Base-by-base conservation (phyloP, 1,140 invertebrate species). In the Cydia amplana region DNA sequence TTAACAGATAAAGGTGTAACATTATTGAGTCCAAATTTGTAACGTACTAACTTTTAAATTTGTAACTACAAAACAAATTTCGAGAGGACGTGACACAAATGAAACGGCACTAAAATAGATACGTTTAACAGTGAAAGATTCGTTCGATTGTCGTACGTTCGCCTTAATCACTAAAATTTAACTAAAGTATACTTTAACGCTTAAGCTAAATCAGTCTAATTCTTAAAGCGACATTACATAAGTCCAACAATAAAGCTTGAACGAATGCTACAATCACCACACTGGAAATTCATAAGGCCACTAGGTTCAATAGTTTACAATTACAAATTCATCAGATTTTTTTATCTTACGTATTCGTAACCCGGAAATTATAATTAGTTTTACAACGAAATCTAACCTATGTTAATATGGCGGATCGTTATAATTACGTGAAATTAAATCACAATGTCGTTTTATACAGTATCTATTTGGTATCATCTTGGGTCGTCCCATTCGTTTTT, bases 191-290 rank as follows among this genome's bases (percentile, higher is more conserved):
- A 82, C 87, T 86, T 87, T 84, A 92, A 91, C 87, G 89, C 91
- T 92, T 92, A 92, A 84, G 85, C 86, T 91, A 91, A 91, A 93
- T 93, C 91, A 93, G 91, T 93, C 91, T 93, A 93, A 91, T 91
- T 90, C 91, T 93, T 93, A 93, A 91, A 92, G 90, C 87, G 91
- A 93, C 86, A 87, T 86, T 81, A 72, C 82, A 82, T 82, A 89
- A 87, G 88, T 90, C 86, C 89, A 91, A 91, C 83, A 85, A 87
- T 90, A 91, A 91, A 90, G 86, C 88, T 90, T 88, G 90, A 90
- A 88, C 86, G 85, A 90, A 89, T 87, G 87, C 86, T 85, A 84
- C 87, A 82, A 88, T 84, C 81, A 87, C 28, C 79, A 85, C 88
- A 91, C 89, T 92, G 90, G 88, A 89, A 88, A 87, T 84, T 83